These are phyloP conservation scores for Psilopogon haemacephalus DNA, from an alignment of 2,113 vertebrate species.

Conservation along the genomic window DNA sequence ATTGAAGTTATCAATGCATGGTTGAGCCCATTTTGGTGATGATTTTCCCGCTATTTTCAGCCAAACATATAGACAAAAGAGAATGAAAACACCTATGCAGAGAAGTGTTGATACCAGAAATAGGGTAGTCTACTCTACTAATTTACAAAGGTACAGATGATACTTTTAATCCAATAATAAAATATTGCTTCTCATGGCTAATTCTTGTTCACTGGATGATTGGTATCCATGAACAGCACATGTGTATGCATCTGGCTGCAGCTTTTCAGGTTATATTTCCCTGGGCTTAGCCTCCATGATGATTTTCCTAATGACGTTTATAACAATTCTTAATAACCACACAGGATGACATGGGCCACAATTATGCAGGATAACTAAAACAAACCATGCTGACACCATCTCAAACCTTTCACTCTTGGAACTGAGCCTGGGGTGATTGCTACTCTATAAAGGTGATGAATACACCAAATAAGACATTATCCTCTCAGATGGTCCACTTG, in stretches of 20 bases:
- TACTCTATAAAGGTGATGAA: not conserved
- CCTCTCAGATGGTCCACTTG: not conserved
- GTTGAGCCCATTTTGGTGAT: too few species aligned
- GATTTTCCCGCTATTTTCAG: too few species aligned
- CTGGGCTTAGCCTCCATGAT: not conserved
- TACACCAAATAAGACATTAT: not conserved
- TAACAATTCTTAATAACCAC: not conserved
- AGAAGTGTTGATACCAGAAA: not conserved
- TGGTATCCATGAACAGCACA: not conserved
- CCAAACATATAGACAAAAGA: not conserved
- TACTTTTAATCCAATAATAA: not conserved
- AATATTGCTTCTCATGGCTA: rapidly evolving
- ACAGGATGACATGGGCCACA: not conserved
- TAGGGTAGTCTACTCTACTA: not conserved
- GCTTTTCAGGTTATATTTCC: not conserved
- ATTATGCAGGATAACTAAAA: not conserved
- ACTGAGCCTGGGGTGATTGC: not conserved
- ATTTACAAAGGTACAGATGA: not conserved
- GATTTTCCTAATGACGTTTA: not conserved
- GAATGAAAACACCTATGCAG: not conserved
- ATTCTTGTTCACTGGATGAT: not conserved
- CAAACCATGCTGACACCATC: not conserved
- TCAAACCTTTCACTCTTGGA: not conserved
- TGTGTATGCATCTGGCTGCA: not conserved
- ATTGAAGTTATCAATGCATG: too few species aligned